These are phyloP conservation scores for Peribatodes rhomboidaria DNA, from an alignment of 2,888 invertebrate species.

Conservation along the genomic window DNA sequence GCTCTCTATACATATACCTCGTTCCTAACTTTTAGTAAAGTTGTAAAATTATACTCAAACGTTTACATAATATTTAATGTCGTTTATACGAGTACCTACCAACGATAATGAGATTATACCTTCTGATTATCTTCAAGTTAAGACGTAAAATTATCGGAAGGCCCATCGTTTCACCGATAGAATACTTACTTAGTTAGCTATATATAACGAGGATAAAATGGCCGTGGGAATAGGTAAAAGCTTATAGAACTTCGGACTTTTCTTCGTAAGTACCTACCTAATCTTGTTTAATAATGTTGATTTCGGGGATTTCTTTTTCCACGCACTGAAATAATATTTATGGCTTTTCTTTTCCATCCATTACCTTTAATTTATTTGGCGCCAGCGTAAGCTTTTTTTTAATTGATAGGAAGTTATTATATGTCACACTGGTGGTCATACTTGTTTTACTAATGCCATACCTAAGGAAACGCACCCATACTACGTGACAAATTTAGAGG, in stretches of 20 bases:
- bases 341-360: no score
- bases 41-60: not conserved
- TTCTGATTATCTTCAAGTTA: slow-evolving; percentile 1
- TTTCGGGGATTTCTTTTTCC: no score
- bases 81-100: no score
- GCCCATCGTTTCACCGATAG: not conserved
- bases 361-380: not conserved
- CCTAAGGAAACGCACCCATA: no score
- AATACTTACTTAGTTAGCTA: not conserved
- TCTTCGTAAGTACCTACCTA: not conserved
- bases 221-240: not conserved
- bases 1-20: no score
- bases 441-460: no score
- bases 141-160: not conserved
- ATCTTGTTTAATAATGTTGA: not conserved
- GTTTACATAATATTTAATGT: not conserved
- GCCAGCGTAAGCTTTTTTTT: no score
- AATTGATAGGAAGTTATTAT: no score
- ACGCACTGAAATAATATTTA: not conserved
- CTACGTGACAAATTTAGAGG: no score
- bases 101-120: not conserved
- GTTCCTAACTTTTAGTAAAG: no score
- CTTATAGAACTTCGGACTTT: not conserved
- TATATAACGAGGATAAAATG: not conserved
- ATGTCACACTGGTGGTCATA: no score